These are phyloP conservation scores for Sipunculus nudus DNA, from an alignment of 2,888 invertebrate genomes.

Conservation along the genomic window DNA sequence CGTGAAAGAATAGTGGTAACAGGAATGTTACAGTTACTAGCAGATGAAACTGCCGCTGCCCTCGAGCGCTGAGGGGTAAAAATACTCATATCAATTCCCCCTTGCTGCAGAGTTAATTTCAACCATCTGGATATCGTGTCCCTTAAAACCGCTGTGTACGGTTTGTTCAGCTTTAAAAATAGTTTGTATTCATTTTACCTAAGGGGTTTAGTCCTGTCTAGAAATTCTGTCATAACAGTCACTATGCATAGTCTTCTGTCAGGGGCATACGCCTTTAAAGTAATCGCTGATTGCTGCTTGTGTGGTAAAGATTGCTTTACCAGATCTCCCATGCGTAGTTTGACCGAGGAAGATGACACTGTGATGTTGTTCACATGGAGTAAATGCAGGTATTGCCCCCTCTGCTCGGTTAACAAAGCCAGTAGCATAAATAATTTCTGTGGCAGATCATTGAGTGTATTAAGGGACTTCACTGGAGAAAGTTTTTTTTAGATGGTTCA, in stretches of 20 bases:
- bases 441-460: constrained; percentile 16
- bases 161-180: constrained; percentile 22
- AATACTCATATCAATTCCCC: constrained; percentile 23
- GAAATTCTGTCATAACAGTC: constrained; percentile 15
- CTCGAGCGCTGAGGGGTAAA: constrained; percentile 25
- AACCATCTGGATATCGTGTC: constrained; percentile 30
- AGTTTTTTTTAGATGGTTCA: constrained; percentile 20
- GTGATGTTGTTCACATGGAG: constrained; percentile 22
- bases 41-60: constrained; percentile 14
- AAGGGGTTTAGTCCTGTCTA: constrained; percentile 16
- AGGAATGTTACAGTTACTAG: constrained; percentile 4
- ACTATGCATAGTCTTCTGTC: constrained; percentile 26
- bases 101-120: constrained; percentile 8
- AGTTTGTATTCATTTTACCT: constrained; percentile 8
- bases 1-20: constrained; percentile 15
- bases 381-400: constrained; percentile 25
- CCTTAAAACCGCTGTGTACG: constrained; percentile 18
- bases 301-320: constrained; percentile 31
- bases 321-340: constrained; percentile 15
- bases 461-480: constrained; percentile 14
- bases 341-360: neutral
- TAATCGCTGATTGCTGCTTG: constrained; percentile 9
- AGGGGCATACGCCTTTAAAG: constrained; percentile 7
- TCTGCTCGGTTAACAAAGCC: constrained; percentile 27
- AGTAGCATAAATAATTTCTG: constrained; percentile 29